Base-by-base conservation (phyloP, 1,140 invertebrate species). In the Conus betulinus region DNA sequence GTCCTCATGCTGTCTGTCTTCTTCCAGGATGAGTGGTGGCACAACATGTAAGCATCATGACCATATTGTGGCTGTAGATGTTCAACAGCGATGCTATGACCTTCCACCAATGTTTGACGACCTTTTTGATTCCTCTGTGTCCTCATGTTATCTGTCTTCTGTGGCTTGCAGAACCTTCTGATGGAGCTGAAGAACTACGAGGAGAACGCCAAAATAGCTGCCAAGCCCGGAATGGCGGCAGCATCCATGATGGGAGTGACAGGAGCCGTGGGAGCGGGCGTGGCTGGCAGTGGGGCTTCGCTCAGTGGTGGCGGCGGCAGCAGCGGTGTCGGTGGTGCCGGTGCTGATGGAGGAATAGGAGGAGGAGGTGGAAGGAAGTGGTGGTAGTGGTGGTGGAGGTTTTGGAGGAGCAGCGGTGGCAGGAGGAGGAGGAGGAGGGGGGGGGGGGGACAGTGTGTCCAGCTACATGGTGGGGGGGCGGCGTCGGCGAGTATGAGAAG, bases 161-260 rank as follows among this genome's bases (percentile, higher is more conserved):
- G 39, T 39, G 39, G 17, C 52, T 88, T 89, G 10, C 79, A 95
- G 94, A 97, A 97, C 60, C 94, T 99, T 5, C 94, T 97, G 89
- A 95, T 98, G 88, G 98, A 99, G 95, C 94, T 99, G 67, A 97
- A 97, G 93, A 98, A 98, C 94, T 98, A 98, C 93, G 97, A 97
- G 93, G 96, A 95, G 90, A 95, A 95, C 90, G 84, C 89, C 74
- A 93, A 93, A 87, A 92, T 92, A 23, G 85, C 39, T 10, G 8
- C 74, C 39, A 76, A 20, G 17, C 85, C 85, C 5, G 85, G 71
- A 55, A 90, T 94, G 17, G 89, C 89, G 55, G 76, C 91, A n/a
- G 91, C 92, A 15, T 60, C 87, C 53, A 86, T 89, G 74, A 86
- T 89, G 74, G 88, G 86, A 1, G 79, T 60, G 10, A 84, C 53